A percentile compares a stretch with the other conserved stretches of the same genome.
These are phyloP conservation scores for Montipora efflorescens DNA, from an alignment of 64 coral and sea anemone species.

Conservation along the genomic window DNA sequence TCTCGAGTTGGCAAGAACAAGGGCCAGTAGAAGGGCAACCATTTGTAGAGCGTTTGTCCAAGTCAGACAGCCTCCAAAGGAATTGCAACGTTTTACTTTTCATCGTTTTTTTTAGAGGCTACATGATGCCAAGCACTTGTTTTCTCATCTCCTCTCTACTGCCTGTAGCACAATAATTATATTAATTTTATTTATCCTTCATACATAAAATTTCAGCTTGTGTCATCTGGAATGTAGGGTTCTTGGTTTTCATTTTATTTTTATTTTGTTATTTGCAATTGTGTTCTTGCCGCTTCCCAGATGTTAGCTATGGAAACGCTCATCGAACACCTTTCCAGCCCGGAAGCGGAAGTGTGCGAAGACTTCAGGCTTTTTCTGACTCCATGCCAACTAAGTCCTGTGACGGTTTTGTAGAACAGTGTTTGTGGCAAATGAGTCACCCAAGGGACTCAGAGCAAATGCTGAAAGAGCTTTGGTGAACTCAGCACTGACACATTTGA, in stretches of 20 bases:
- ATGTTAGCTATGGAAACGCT: slow-evolving; percentile 97
- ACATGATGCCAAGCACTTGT: too few relatives aligned
- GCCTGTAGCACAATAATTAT: too few relatives aligned
- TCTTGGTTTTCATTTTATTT: not conserved
- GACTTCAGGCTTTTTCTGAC: slow-evolving; percentile 97
- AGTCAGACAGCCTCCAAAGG: too few relatives aligned
- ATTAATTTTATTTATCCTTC: too few relatives aligned
- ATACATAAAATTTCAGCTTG: too few relatives aligned
- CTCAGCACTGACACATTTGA: slow-evolving; percentile 66
- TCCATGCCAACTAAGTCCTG: slow-evolving; percentile 94
- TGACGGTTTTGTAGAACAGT: slow-evolving; percentile 97
- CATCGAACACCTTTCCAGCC: slow-evolving; percentile 75
- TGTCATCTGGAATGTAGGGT: too few relatives aligned
- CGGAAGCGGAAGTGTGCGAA: slow-evolving; percentile 88
- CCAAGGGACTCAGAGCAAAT: slow-evolving; percentile 95
- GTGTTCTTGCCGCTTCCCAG: slow-evolving; percentile 88
- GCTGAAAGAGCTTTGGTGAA: slow-evolving; percentile 96
- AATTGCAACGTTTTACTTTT: too few relatives aligned
- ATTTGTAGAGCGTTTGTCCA: too few relatives aligned
- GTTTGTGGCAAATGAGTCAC: slow-evolving; percentile 97
- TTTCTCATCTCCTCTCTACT: too few relatives aligned
- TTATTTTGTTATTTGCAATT: slow-evolving; percentile 66
- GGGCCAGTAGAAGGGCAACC: too few relatives aligned
- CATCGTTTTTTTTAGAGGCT: too few relatives aligned
- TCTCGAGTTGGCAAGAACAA: too few relatives aligned